Percentiles rank a stretch among this genome's conserved stretches.
phyloP scores from a whole-genome alignment of 2,888 invertebrate genomes.

The Drosophila cracens region DNA sequence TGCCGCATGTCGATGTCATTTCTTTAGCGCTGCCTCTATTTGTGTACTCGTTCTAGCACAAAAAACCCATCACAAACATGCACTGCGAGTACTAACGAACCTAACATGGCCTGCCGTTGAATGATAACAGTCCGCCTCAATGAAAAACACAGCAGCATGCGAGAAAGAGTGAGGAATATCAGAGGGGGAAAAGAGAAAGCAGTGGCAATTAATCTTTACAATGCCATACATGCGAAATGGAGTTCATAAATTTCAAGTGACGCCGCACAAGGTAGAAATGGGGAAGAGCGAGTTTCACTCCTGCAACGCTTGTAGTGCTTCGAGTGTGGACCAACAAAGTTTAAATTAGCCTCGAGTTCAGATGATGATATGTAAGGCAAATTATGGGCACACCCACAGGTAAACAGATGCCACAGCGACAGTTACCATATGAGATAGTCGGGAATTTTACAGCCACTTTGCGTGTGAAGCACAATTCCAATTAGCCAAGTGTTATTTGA shows the following conservation, averaged over 20 bases:
- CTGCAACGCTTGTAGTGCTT: constrained; percentile 11
- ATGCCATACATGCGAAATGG: constrained; percentile 75
- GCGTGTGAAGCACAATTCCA: constrained; percentile 17
- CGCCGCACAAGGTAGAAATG: constrained; percentile 55
- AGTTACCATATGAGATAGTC: constrained; percentile 9
- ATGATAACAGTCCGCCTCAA: constrained; percentile 69
- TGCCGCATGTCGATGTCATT: constrained; percentile 65
- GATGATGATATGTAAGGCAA: constrained; percentile 24
- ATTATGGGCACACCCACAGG: constrained; percentile 22
- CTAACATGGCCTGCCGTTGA: constrained; percentile 70
- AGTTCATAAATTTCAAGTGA: constrained; percentile 77
- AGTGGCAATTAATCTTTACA: constrained; percentile 76
- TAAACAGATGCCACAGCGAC: constrained; percentile 12
- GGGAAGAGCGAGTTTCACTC: constrained; percentile 4
- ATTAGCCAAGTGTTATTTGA: constrained; percentile 10
- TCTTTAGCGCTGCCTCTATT: constrained; percentile 24
- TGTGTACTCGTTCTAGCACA: constrained; percentile 31
- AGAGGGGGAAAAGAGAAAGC: constrained; percentile 26
- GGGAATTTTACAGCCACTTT: constrained; percentile 17
- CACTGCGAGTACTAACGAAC: constrained; percentile 42
- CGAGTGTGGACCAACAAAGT: constrained; percentile 41
- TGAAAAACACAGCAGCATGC: constrained; percentile 36
- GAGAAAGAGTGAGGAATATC: constrained; percentile 1
- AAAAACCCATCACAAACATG: constrained; percentile 39
- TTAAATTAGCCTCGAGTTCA: constrained; percentile 52